Conservation (phyloP, 1,140 invertebrate species). For the Halesus radiatus region DNA sequence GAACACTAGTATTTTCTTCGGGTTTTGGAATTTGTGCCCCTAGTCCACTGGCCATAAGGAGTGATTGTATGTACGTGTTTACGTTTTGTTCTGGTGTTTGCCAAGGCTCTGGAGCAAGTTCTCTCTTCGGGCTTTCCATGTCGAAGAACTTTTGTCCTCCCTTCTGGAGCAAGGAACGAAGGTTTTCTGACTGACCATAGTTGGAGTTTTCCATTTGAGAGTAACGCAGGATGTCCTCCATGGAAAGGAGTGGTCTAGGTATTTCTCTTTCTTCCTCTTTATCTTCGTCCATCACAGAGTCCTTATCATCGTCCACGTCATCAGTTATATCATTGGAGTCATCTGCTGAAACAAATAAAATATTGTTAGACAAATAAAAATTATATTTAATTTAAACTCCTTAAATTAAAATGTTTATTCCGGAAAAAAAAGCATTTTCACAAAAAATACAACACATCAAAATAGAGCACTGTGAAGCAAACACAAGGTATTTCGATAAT, state of each 20-base stretch:
- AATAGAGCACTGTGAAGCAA: constrained; percentile 16
- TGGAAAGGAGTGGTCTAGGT: constrained; percentile 71
- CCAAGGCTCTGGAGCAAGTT: constrained; percentile 68
- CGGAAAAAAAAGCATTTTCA: too few relatives aligned
- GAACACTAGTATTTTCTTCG: constrained; percentile 55
- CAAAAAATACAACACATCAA: not conserved
- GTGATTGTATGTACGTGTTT: constrained; percentile 69
- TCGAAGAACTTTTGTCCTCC: constrained; percentile 58
- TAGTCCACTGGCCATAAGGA: constrained; percentile 59
- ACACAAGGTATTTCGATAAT: too few relatives aligned
- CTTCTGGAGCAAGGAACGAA: constrained; percentile 72
- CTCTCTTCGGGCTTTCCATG: constrained; percentile 52
- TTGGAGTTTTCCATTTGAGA: constrained; percentile 65
- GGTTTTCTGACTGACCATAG: constrained; percentile 67
- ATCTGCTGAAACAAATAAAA: constrained; percentile 47
- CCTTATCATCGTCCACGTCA: constrained; percentile 72
- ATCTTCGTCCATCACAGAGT: constrained; percentile 77
- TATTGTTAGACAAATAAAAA: not conserved
- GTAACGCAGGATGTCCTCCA: constrained; percentile 75
- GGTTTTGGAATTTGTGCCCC: constrained; percentile 46
- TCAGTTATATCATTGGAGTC: constrained; percentile 53
- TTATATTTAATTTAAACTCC: not conserved
- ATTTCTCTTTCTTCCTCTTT: constrained; percentile 75
- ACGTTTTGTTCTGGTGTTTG: constrained; percentile 67
- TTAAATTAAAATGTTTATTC: not conserved